These are phyloP conservation scores for Lordiphosa stackelbergi DNA, from an alignment of 1,140 invertebrate species.

Conservation along the genomic window DNA sequence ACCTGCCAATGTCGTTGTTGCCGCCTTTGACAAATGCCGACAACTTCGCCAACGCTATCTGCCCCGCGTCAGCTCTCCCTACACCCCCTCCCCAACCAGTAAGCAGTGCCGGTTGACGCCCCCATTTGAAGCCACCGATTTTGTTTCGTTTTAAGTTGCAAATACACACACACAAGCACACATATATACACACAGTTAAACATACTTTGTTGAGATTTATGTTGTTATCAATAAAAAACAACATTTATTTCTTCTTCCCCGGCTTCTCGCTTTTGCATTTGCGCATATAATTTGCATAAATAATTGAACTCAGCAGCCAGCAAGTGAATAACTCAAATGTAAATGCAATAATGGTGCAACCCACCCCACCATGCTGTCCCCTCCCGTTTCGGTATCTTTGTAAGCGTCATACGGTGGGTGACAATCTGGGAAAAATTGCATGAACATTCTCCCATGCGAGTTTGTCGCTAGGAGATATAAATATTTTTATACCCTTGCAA, in stretches of 20 bases:
- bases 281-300: constrained; percentile 69
- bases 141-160: constrained; percentile 57
- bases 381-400: not conserved
- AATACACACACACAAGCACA: constrained; percentile 8
- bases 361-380: constrained; percentile 3
- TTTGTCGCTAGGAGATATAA: too few species aligned
- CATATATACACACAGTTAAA: not conserved
- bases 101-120: not conserved
- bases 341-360: constrained; percentile 39
- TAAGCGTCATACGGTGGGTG: too few species aligned
- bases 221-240: constrained; percentile 65
- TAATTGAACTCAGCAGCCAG: constrained; percentile 42
- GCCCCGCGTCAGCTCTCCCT: not conserved
- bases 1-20: constrained; percentile 43
- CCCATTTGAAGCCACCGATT: constrained; percentile 19
- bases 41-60: constrained; percentile 16
- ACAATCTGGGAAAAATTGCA: too few species aligned
- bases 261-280: constrained; percentile 37
- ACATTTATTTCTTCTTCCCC: constrained; percentile 17
- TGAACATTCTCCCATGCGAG: too few species aligned
- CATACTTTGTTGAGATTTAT: constrained; percentile 30
- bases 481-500: too few species aligned
- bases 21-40: constrained; percentile 49
- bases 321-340: constrained; percentile 34
- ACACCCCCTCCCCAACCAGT: constrained; percentile 5